These are phyloP conservation scores for Chlorodrepanis virens DNA, from an alignment of 2,113 vertebrate species.

Conservation along the genomic window DNA sequence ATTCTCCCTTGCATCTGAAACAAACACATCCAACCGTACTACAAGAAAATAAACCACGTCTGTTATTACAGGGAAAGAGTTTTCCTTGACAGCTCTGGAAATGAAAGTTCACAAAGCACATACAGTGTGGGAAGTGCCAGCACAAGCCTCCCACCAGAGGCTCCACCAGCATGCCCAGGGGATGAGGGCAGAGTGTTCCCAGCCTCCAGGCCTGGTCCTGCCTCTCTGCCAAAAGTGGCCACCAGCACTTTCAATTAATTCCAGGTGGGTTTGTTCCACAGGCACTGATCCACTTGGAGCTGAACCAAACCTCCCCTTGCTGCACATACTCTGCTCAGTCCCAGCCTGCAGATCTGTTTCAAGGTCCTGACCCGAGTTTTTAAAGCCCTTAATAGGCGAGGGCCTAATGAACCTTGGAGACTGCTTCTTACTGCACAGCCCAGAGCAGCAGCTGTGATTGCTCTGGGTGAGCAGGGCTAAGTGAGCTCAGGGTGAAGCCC, in stretches of 20 bases:
- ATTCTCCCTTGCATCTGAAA: not conserved
- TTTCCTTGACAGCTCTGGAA: not conserved
- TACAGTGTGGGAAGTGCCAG: not conserved
- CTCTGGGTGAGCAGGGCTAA: not conserved
- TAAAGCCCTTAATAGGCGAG: slow-evolving; percentile 33
- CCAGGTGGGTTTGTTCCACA: slow-evolving; percentile 10
- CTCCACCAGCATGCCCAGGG: not conserved
- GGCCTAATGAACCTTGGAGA: slow-evolving; percentile 50
- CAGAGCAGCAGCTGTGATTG: slow-evolving; percentile 17
- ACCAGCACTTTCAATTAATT: not conserved
- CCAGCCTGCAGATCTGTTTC: slow-evolving; percentile 41
- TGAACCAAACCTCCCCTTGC: not conserved
- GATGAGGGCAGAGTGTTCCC: not conserved
- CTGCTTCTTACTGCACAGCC: not conserved
- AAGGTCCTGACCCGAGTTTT: slow-evolving; percentile 54
- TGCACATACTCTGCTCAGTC: not conserved
- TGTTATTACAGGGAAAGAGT: not conserved
- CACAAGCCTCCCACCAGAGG: not conserved
- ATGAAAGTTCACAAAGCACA: not conserved
- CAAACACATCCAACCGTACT: rapidly evolving
- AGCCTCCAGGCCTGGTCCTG: not conserved
- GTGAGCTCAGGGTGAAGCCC: not conserved
- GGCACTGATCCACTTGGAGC: not conserved
- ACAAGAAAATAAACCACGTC: not conserved
- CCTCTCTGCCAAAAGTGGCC: not conserved